phyloP scores from a whole-genome alignment of 1,140 invertebrate species.

The Leptopilina boulardi region DNA sequence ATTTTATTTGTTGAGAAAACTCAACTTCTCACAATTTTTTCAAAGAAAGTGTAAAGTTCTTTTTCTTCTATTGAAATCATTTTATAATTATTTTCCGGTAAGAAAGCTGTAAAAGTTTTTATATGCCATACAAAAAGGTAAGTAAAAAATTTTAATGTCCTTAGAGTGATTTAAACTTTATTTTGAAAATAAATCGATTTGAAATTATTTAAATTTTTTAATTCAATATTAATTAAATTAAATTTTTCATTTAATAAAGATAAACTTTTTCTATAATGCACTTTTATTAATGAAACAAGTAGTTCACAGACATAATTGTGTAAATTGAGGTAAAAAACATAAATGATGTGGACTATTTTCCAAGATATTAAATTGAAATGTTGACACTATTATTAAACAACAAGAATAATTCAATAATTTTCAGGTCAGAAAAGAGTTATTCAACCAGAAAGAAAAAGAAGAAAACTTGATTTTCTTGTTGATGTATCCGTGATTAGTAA shows the following conservation, averaged over 20 bases:
- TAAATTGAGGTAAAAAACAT: background rate
- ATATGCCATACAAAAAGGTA: background rate
- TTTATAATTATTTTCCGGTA: background rate
- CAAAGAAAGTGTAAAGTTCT: background rate
- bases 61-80: background rate
- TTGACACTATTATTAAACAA: background rate
- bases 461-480: too few species aligned
- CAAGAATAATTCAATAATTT: background rate
- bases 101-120: background rate
- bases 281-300: background rate
- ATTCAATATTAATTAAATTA: too few species aligned
- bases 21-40: background rate
- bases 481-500: too few species aligned
- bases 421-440: background rate
- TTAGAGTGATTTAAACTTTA: too few species aligned
- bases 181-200: too few species aligned
- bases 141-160: background rate
- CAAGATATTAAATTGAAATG: conserved; percentile 2
- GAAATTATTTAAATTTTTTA: too few species aligned
- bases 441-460: background rate
- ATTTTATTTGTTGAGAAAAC: background rate
- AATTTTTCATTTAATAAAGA: too few species aligned
- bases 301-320: background rate
- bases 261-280: too few species aligned
- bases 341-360: conserved; percentile 3